Percentiles rank a stretch among this genome's conserved stretches.
Evolutionary conservation across 2,888 invertebrate species (phyloP).

Genomic region (Dendrolimus houi): DNA sequence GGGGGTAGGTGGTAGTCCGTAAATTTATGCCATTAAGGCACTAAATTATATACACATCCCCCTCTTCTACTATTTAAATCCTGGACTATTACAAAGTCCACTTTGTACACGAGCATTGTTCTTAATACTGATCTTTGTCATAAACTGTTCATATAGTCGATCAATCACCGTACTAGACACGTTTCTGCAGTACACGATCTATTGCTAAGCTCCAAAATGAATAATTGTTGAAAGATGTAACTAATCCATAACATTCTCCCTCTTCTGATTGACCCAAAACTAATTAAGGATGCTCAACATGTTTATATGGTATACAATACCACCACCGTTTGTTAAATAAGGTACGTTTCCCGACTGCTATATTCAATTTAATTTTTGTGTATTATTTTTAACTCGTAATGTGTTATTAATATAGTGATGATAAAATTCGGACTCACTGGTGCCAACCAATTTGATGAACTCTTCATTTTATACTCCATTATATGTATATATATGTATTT

Average conservation of each 20-base stretch:
- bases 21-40: too few species aligned
- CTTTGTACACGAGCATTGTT: too few species aligned
- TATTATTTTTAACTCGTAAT: constrained; percentile 48
- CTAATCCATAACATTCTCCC: constrained; percentile 77
- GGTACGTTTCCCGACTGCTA: constrained; percentile 70
- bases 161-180: constrained; percentile 14
- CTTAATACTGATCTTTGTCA: too few species aligned
- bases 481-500: constrained; percentile 16
- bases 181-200: constrained; percentile 42
- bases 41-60: too few species aligned
- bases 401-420: constrained; percentile 50
- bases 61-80: too few species aligned
- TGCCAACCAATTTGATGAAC: constrained; percentile 40
- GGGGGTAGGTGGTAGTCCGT: too few species aligned
- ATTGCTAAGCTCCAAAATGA: constrained; percentile 23
- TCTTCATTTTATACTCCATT: constrained; percentile 15
- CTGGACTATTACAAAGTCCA: too few species aligned
- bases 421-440: constrained; percentile 42
- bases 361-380: constrained; percentile 55
- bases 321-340: constrained; percentile 70
- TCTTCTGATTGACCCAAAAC: constrained; percentile 73
- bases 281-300: constrained; percentile 73
- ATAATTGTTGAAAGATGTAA: constrained; percentile 46
- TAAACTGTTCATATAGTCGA: too few species aligned
- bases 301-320: constrained; percentile 70